phyloP scores from a whole-genome alignment of 2,888 invertebrate species.

The Germaria angustata region DNA sequence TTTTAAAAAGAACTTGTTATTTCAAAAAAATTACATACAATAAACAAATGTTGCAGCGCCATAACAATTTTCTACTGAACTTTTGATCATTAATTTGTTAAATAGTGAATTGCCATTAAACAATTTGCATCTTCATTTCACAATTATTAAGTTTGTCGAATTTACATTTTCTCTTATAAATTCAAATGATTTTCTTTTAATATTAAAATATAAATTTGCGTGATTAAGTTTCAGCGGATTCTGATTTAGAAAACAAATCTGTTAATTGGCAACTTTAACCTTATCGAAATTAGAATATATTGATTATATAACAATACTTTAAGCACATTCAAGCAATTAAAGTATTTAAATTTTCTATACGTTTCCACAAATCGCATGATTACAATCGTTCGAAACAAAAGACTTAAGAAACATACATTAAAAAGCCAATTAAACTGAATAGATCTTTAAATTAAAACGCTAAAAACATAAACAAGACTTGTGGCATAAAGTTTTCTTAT shows the following conservation, averaged over 20 bases:
- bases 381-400: background rate
- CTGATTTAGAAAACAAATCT: slow-evolving; percentile 7
- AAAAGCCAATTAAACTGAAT: too few species aligned
- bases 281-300: background rate
- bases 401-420: slow-evolving; percentile 13
- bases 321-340: background rate
- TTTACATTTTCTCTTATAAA: too few species aligned
- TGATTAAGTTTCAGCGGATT: background rate
- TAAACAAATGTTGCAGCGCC: too few species aligned
- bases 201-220: background rate
- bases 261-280: slow-evolving; percentile 12
- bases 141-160: too few species aligned
- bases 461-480: background rate
- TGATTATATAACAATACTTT: background rate
- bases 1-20: too few species aligned
- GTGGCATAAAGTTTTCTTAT: slow-evolving; percentile 21
- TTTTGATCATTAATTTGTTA: too few species aligned
- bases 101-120: too few species aligned
- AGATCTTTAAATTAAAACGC: background rate
- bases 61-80: too few species aligned
- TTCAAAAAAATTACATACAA: too few species aligned
- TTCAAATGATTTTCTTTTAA: too few species aligned
- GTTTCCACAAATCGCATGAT: background rate
- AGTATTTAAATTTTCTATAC: background rate
- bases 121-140: too few species aligned